Base-by-base conservation (phyloP, 2,797 vertebrate species). In the Lycodopsis pacificus region DNA sequence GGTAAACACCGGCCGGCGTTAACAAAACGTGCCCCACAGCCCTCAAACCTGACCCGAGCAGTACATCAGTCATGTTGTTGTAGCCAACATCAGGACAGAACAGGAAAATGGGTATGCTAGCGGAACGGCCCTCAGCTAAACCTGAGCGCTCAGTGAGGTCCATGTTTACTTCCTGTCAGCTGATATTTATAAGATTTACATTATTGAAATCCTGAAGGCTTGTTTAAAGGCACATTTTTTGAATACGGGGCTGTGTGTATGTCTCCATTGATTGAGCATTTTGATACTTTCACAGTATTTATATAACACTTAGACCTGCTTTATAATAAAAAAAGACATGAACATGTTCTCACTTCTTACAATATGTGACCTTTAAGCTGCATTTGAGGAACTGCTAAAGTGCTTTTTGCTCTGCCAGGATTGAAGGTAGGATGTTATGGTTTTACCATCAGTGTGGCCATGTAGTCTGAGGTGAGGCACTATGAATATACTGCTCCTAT, bases 401-500 rank as follows among this genome's bases (percentile, higher is more conserved):
- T 30, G 53, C 22, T 59, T 40, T 44, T 67, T 72, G 20, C 36
- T 69, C 57, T 62, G 44, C 51, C 15, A 32, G 38, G 44, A 72
- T 25, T 40, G 15, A 69, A 20, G 30, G n/a, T 27, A 20, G 13
- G 19, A 22, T 54, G 5, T 15, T 46, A n/a, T 42, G 1, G 3
- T 53, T 65, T 75, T 40, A n/a, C 8, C 44, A 0, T 54, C 36
- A 44, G 42, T 25, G 14, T 32, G 20, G 8, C 2, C 30, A 51
- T 56, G 32, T 10, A 7, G 17, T 32, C 19, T 13, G 44, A 8
- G 15, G 46, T 53, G 20, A 54, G 63, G 58, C 34, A 65, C 78
- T 76, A 68, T 77, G 71, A 76, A 83, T 83, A 81, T 49, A 70
- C 46, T 42, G 22, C 70, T 76, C 65, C 51, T 36, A 36, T 64